Conservation (phyloP, 2,113 vertebrate genomes). For the Camelus bactrianus region DNA sequence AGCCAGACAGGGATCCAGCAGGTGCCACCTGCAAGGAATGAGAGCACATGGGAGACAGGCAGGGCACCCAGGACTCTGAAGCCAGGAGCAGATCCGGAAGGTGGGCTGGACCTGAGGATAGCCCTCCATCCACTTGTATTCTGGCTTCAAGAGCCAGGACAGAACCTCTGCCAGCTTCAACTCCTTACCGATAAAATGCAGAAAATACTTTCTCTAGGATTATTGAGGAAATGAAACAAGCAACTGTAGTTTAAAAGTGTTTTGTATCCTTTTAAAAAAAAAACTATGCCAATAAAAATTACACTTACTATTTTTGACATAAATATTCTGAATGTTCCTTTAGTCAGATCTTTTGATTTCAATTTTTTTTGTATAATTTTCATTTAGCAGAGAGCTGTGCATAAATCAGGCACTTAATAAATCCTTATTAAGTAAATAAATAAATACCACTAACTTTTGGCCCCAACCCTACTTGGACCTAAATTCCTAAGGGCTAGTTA, state of each 20-base stretch:
- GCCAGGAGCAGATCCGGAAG: background rate
- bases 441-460: slow-evolving; percentile 21
- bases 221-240: background rate
- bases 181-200: background rate
- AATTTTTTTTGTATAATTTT: background rate
- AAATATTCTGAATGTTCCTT: background rate
- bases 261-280: background rate
- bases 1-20: background rate
- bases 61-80: rapidly evolving
- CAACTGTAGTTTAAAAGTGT: background rate
- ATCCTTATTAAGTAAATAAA: slow-evolving; percentile 35
- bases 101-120: background rate
- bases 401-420: background rate
- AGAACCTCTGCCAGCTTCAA: background rate
- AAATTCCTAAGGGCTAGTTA: slow-evolving; percentile 39
- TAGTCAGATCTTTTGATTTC: background rate
- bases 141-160: background rate
- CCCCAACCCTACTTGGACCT: background rate
- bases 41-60: background rate
- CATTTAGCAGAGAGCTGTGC: background rate
- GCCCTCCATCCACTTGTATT: background rate
- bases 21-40: background rate
- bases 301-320: background rate
- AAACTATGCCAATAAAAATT: background rate
- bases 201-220: background rate